These are phyloP conservation scores for Zaprionus tsacasi DNA, from an alignment of 1,140 invertebrate genomes.

Conservation along the genomic window DNA sequence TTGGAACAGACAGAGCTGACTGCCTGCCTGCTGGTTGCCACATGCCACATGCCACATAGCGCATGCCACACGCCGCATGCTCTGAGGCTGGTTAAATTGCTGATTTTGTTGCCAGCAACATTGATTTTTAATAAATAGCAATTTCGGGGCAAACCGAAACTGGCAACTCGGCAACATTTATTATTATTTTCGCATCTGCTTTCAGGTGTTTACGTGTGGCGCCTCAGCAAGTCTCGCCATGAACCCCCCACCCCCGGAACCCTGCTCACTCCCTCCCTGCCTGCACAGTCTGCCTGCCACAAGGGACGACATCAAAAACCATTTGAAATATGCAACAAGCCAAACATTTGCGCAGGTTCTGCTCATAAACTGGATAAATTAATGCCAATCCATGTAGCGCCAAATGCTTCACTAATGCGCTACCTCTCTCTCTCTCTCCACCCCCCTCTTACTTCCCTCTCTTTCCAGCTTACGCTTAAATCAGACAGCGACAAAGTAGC, in stretches of 20 bases:
- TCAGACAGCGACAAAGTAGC: not conserved
- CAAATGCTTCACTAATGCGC: slow-evolving; percentile 39
- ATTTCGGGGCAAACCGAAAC: slow-evolving; percentile 60
- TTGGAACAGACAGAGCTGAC: slow-evolving; percentile 21
- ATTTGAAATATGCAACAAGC: slow-evolving; percentile 70
- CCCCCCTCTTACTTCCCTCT: not conserved
- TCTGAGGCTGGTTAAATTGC: slow-evolving; percentile 74
- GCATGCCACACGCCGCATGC: slow-evolving; percentile 30
- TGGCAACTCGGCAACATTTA: slow-evolving; percentile 23
- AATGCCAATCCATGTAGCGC: slow-evolving; percentile 19
- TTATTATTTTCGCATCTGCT: slow-evolving; percentile 68
- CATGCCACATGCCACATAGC: slow-evolving; percentile 20
- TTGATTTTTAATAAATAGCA: slow-evolving; percentile 82
- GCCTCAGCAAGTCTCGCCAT: not conserved
- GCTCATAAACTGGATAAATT: slow-evolving; percentile 33
- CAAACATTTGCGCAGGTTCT: slow-evolving; percentile 14
- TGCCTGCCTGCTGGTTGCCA: not conserved
- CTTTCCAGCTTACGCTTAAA: not conserved
- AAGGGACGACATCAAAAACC: slow-evolving; percentile 32
- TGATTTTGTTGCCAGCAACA: slow-evolving; percentile 68
- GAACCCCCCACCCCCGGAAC: no score
- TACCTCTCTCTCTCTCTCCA: not conserved
- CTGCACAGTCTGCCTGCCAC: not conserved
- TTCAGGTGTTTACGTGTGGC: slow-evolving; percentile 44
- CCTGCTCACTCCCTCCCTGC: no score